These are phyloP conservation scores for Eupristina koningsbergeri DNA, from an alignment of 1,140 invertebrate species.

Conservation along the genomic window DNA sequence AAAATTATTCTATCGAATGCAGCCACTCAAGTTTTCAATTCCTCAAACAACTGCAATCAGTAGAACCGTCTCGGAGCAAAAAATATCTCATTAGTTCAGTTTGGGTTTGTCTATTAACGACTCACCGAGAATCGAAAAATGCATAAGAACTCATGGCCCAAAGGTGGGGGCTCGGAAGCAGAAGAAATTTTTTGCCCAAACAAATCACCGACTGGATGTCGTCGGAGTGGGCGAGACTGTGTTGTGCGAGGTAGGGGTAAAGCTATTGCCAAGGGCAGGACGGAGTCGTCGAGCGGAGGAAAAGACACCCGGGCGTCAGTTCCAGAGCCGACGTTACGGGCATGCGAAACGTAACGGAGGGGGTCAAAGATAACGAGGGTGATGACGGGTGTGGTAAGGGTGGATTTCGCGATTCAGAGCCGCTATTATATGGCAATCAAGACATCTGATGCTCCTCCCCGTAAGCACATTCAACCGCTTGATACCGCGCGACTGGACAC, in stretches of 20 bases:
- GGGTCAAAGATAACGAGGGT: neutral
- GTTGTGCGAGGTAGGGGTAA: neutral
- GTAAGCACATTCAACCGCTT: neutral
- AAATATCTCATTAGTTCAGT: no score
- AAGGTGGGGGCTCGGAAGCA: no score
- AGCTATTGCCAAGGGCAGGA: neutral
- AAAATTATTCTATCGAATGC: no score
- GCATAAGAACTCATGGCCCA: no score
- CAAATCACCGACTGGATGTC: neutral
- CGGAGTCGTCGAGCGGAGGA: neutral
- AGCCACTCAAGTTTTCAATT: no score
- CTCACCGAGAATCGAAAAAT: no score
- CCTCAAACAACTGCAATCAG: no score
- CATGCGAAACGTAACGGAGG: conserved; percentile 15
- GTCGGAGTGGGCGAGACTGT: neutral
- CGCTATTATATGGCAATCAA: conserved; percentile 40
- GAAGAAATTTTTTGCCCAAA: neutral
- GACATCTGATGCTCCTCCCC: conserved; percentile 26
- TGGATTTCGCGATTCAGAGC: conserved; percentile 5
- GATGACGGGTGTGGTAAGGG: neutral
- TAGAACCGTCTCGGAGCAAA: no score
- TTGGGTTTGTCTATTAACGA: no score
- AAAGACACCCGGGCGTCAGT: conserved; percentile 21
- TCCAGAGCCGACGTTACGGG: conserved; percentile 4
- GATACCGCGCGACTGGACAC: neutral